These are phyloP conservation scores for Falco concolor DNA, from an alignment of 2,797 vertebrate genomes.

Conservation along the genomic window DNA sequence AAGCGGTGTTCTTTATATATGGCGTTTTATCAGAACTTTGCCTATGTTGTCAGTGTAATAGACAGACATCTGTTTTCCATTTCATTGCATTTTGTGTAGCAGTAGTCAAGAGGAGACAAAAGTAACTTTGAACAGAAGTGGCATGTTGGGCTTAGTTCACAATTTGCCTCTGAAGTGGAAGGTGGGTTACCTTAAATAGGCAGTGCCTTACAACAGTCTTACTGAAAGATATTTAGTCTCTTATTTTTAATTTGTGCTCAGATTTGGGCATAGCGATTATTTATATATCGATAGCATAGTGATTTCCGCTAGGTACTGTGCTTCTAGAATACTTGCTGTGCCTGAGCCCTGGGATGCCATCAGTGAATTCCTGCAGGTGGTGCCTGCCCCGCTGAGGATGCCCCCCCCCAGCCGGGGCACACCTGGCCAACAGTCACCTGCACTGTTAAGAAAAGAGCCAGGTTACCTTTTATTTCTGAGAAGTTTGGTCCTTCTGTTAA, in stretches of 20 bases:
- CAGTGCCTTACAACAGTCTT: not conserved
- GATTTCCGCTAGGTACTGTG: not conserved
- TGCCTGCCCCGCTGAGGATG: fast-evolving
- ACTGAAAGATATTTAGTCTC: not conserved
- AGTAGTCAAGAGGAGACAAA: not conserved
- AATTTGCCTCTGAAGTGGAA: not conserved
- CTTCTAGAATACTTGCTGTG: not conserved
- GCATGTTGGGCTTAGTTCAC: not conserved
- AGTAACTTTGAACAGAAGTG: not conserved
- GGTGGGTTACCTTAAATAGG: not conserved
- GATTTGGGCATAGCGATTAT: not conserved
- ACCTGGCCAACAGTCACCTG: not conserved
- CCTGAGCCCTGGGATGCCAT: not conserved
- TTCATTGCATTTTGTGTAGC: not conserved
- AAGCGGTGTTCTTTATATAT: not conserved
- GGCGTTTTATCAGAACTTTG: not conserved
- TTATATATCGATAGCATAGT: not conserved
- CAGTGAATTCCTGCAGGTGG: not conserved
- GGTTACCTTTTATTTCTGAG: not conserved
- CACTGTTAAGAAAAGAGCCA: not conserved
- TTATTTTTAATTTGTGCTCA: not conserved
- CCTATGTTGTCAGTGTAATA: not conserved
- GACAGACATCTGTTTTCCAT: not conserved
- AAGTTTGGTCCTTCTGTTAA: fast-evolving
- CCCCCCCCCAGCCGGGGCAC: not conserved